These are phyloP conservation scores for Ganaspis sp. DNA, from an alignment of 1,140 invertebrate genomes.

Conservation along the genomic window DNA sequence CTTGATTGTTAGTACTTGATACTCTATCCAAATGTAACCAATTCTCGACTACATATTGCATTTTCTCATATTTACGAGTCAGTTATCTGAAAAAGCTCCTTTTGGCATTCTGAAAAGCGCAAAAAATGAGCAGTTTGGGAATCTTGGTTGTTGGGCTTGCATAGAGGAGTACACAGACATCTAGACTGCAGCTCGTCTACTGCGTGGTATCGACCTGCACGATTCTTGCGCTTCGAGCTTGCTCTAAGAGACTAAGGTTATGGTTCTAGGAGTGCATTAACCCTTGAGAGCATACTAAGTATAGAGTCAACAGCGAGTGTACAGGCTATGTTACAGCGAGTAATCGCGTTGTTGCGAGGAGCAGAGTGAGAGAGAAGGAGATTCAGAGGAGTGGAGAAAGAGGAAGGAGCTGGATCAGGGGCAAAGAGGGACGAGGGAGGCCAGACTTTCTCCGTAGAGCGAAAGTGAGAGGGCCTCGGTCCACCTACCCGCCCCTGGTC, in stretches of 20 bases:
- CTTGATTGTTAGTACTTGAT: no score
- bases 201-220: conserved; percentile 54
- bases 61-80: no score
- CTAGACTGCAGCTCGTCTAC: not conserved
- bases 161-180: not conserved
- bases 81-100: no score
- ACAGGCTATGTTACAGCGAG: conserved; percentile 52
- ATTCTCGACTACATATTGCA: no score
- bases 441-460: conserved; percentile 72
- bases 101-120: no score
- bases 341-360: conserved; percentile 43
- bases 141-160: not conserved
- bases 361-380: conserved; percentile 33
- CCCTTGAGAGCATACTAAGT: conserved; percentile 70
- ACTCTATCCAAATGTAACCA: no score
- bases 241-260: conserved; percentile 62
- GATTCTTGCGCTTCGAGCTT: conserved; percentile 54
- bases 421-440: conserved; percentile 32
- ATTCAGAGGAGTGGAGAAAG: conserved; percentile 39
- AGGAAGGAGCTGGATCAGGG: conserved; percentile 35
- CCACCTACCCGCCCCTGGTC: conserved; percentile 43
- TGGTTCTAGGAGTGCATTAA: conserved; percentile 74
- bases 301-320: conserved; percentile 62
- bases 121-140: not conserved
- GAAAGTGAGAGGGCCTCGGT: conserved; percentile 71